Evolutionary conservation across 64 coral and sea anemone species (phyloP).

Genomic region (Catalaphyllia jardinei): DNA sequence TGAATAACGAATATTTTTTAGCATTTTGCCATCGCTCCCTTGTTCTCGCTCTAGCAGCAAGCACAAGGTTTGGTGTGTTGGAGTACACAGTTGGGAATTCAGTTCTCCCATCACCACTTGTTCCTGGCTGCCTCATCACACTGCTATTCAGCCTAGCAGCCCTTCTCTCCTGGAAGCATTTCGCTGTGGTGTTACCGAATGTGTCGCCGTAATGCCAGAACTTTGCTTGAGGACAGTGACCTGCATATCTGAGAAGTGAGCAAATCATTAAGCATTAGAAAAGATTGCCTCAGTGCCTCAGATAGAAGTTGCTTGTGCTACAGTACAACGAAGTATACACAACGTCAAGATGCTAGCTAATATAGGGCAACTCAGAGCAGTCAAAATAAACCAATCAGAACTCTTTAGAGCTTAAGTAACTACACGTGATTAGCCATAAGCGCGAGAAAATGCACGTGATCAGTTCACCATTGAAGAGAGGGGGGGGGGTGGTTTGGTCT

Average conservation of each 20-base stretch:
- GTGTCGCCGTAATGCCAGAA: conserved; percentile 77
- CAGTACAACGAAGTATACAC: too few relatives aligned
- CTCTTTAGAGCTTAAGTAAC: too few relatives aligned
- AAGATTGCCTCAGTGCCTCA: not conserved
- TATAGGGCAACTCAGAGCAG: too few relatives aligned
- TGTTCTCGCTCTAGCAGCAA: conserved; percentile 58
- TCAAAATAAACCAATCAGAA: too few relatives aligned
- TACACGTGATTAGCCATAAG: too few relatives aligned
- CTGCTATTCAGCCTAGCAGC: conserved; percentile 33
- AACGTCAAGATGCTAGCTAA: too few relatives aligned
- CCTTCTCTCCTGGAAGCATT: conserved; percentile 73
- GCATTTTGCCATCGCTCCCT: conserved; percentile 53
- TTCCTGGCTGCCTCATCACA: conserved; percentile 44
- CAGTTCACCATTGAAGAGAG: too few relatives aligned
- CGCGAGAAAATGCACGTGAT: too few relatives aligned
- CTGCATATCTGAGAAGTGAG: conserved; percentile 68
- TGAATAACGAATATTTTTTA: conserved; percentile 65
- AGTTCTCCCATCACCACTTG: conserved; percentile 30
- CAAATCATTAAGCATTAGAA: not conserved
- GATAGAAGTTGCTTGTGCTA: too few relatives aligned
- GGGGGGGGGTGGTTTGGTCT: too few relatives aligned
- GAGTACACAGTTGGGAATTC: conserved; percentile 73
- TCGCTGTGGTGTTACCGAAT: conserved; percentile 71
- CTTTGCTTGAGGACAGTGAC: conserved; percentile 67
- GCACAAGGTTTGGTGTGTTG: conserved; percentile 68